phyloP scores from a whole-genome alignment of 2,113 vertebrate species.

The Nothoprocta perdicaria region DNA sequence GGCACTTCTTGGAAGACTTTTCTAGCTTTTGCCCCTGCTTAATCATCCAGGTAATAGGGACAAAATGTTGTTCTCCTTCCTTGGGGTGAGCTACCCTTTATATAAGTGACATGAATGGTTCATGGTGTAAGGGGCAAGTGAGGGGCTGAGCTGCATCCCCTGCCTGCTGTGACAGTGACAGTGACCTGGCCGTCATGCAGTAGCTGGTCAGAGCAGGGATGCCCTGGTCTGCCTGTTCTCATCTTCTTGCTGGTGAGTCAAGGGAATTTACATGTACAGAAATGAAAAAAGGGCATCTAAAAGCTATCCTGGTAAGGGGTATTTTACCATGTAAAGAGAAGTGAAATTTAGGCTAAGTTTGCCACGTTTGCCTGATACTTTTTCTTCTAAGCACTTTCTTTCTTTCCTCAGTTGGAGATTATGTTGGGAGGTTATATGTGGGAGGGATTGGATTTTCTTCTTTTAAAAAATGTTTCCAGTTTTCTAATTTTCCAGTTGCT shows the following conservation, averaged over 20 bases:
- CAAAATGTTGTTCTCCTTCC: neutral
- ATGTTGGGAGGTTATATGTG: neutral
- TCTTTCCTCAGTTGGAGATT: neutral
- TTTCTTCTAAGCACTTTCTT: neutral
- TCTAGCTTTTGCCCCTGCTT: neutral
- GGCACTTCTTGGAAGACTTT: neutral
- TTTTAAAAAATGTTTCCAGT: neutral
- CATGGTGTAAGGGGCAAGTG: rapidly evolving
- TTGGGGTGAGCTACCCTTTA: neutral
- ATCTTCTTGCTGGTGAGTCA: neutral
- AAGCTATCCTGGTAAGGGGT: neutral
- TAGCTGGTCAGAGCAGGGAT: neutral
- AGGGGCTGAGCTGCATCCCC: neutral
- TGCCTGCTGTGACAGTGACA: rapidly evolving
- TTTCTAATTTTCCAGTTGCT: neutral
- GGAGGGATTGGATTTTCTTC: neutral
- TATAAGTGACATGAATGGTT: neutral
- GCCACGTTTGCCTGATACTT: neutral
- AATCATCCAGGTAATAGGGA: neutral
- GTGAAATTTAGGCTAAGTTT: conserved; percentile 4
- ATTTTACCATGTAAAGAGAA: neutral
- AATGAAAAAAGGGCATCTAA: neutral
- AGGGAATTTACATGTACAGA: neutral
- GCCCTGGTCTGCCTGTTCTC: rapidly evolving
- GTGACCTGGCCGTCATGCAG: neutral